A percentile compares a stretch with the other conserved stretches of the same genome.
These are phyloP conservation scores for Morpho deidamia DNA, from an alignment of 2,888 invertebrate species.

Conservation along the genomic window DNA sequence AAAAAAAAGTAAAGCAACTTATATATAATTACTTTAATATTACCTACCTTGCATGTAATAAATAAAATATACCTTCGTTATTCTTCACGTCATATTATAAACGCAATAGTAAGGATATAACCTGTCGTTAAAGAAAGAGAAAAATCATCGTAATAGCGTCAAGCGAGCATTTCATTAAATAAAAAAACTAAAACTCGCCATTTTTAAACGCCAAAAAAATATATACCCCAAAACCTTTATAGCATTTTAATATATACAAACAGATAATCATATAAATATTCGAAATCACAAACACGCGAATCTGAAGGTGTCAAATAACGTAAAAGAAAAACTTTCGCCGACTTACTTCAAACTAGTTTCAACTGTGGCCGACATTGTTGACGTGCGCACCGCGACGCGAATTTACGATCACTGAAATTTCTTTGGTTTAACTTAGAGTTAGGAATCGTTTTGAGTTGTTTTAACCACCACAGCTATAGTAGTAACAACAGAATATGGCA, in stretches of 20 bases:
- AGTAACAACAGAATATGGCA: too few species aligned
- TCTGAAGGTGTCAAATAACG: background rate
- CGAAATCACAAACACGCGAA: background rate
- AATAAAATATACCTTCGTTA: too few species aligned
- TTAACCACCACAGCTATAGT: background rate
- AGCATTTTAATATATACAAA: background rate
- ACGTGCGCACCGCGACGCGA: conserved; percentile 28
- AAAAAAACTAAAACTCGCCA: too few species aligned
- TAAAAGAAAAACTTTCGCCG: conserved; percentile 41
- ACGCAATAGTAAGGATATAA: too few species aligned
- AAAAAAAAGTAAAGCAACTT: too few species aligned
- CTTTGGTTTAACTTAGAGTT: conserved; percentile 9
- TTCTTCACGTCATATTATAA: too few species aligned
- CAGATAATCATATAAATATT: background rate
- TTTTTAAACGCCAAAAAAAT: too few species aligned
- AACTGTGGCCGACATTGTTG: conserved; percentile 58
- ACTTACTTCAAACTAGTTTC: conserved; percentile 65
- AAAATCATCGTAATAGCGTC: too few species aligned
- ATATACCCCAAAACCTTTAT: background rate
- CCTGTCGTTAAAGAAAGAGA: too few species aligned
- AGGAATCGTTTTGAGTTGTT: conserved; percentile 11
- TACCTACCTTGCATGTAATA: too few species aligned
- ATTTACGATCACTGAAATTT: conserved; percentile 29
- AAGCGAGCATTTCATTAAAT: too few species aligned
- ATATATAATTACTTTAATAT: too few species aligned